Evolutionary conservation across 2,113 vertebrate species (phyloP).

Genomic region (Ia io): DNA sequence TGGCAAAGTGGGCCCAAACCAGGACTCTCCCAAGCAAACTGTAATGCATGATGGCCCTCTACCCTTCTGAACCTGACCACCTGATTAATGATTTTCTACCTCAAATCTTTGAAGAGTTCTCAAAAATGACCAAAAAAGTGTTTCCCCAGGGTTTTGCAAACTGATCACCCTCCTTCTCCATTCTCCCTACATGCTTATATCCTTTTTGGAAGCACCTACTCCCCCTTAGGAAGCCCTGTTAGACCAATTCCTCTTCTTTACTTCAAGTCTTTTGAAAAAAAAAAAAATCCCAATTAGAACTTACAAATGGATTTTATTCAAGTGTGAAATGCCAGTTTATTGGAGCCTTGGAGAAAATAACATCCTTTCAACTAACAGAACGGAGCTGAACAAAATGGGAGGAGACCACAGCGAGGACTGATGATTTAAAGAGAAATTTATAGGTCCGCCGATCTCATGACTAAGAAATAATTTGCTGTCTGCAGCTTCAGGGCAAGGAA

Average conservation of each 20-base stretch:
- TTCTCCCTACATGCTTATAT: not conserved
- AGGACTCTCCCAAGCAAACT: not conserved
- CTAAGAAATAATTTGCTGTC: slow-evolving; percentile 35
- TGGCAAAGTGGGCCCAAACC: not conserved
- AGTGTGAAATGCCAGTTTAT: not conserved
- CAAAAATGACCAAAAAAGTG: not conserved
- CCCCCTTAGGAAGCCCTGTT: not conserved
- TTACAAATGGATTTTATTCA: slow-evolving; percentile 34
- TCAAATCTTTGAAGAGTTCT: not conserved
- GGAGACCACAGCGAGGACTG: not conserved
- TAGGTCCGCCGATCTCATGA: slow-evolving; percentile 3
- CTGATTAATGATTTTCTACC: not conserved
- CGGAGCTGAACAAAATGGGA: slow-evolving; percentile 16
- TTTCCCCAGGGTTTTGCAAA: not conserved
- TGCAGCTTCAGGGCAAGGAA: not conserved
- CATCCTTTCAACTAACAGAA: slow-evolving; percentile 38
- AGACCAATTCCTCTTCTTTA: not conserved
- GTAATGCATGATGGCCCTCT: not conserved
- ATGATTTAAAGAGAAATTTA: slow-evolving; percentile 48
- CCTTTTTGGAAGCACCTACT: not conserved
- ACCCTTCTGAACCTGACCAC: not conserved
- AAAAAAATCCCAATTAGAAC: not conserved
- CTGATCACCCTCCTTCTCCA: not conserved
- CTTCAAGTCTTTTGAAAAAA: not conserved
- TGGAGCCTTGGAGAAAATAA: slow-evolving; percentile 43